phyloP scores from a whole-genome alignment of 2,797 vertebrate species.

The Hydrolagus colliei region DNA sequence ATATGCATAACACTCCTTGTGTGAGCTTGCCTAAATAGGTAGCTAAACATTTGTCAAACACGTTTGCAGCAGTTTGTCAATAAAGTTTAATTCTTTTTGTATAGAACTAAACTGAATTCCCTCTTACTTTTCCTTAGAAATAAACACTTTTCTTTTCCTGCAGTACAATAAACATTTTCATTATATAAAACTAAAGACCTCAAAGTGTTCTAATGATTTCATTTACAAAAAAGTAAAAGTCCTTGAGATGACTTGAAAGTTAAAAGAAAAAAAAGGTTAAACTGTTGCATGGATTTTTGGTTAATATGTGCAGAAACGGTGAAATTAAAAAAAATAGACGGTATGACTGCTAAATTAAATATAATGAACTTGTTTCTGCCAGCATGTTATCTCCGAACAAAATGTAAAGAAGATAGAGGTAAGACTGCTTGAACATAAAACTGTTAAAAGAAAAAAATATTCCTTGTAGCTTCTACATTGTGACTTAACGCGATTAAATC shows the following conservation, averaged over 20 bases:
- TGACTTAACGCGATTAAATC: constrained; percentile 15
- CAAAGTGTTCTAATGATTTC: constrained; percentile 26
- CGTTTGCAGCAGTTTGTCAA: constrained; percentile 98
- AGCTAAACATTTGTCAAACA: constrained; percentile 88
- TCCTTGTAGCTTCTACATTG: constrained; percentile 28
- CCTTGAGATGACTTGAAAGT: constrained; percentile 28
- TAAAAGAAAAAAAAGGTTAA: constrained; percentile 28
- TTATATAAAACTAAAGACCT: constrained; percentile 31
- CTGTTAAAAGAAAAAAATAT: constrained; percentile 28
- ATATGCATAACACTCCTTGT: constrained; percentile 72
- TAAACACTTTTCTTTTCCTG: constrained; percentile 69
- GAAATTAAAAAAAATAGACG: constrained; percentile 20
- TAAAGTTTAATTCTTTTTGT: constrained; percentile 99
- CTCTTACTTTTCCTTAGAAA: constrained; percentile 83
- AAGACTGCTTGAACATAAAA: constrained; percentile 30
- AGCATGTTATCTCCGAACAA: constrained; percentile 27
- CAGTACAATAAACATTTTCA: constrained; percentile 61
- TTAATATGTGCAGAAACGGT: constrained; percentile 30
- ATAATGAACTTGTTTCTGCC: constrained; percentile 26
- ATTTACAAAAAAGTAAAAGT: constrained; percentile 30
- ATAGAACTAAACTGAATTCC: constrained; percentile 92
- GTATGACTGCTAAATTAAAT: constrained; percentile 30
- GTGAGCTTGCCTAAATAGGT: constrained; percentile 99
- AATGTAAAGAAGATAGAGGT: constrained; percentile 31
- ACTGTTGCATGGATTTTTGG: constrained; percentile 31